A percentile compares a stretch with the other conserved stretches of the same genome.
Evolutionary conservation across 2,797 vertebrate genomes (phyloP).

Genomic region (Chelonia mydas): DNA sequence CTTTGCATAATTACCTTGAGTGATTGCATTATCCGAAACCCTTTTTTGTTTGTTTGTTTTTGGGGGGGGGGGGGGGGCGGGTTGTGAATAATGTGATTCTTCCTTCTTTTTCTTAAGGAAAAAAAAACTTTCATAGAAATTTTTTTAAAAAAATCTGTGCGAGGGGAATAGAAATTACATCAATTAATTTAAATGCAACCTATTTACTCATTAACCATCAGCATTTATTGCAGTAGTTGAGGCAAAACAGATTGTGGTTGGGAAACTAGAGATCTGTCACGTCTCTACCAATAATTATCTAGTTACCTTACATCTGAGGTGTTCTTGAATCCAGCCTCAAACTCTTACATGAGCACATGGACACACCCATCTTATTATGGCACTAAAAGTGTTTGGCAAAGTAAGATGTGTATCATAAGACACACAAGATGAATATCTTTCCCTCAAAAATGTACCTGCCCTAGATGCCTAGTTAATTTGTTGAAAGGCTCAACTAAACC

Average conservation of each 20-base stretch:
- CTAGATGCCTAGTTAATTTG: neutral
- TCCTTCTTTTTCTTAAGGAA: neutral
- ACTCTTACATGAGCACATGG: neutral
- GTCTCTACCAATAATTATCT: neutral
- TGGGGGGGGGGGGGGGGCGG: too few relatives aligned
- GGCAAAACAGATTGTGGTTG: neutral
- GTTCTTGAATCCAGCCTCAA: neutral
- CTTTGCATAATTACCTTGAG: neutral
- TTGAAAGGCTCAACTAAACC: neutral
- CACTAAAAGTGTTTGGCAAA: neutral
- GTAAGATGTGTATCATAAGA: fast-evolving
- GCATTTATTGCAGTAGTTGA: neutral
- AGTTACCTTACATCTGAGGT: neutral
- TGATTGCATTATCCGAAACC: neutral
- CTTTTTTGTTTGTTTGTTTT: neutral
- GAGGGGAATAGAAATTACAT: neutral
- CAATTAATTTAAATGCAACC: neutral
- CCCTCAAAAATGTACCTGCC: neutral
- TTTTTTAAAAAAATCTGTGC: neutral
- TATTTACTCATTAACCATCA: neutral
- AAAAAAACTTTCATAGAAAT: neutral
- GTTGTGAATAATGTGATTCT: neutral
- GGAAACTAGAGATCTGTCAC: neutral
- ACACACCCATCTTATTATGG: neutral
- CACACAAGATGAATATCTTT: neutral